phyloP scores from a whole-genome alignment of 2,888 invertebrate species.

The Pseudanteris insignis region DNA sequence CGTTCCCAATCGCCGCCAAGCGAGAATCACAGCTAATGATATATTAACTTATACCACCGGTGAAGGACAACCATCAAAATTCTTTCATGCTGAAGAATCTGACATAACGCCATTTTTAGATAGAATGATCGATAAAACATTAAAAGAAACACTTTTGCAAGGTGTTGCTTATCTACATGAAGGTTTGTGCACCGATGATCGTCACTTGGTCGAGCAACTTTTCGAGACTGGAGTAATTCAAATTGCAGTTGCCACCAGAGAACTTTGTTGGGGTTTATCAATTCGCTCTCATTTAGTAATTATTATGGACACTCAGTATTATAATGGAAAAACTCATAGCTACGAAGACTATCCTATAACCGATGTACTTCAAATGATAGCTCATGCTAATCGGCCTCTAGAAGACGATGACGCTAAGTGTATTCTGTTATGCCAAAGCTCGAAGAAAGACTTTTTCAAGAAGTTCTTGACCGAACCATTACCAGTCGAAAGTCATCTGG shows the following conservation, averaged over 20 bases:
- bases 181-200: constrained; percentile 86
- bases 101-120: constrained; percentile 90
- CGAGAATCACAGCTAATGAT: constrained; percentile 94
- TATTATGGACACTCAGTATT: constrained; percentile 93
- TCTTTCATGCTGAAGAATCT: constrained; percentile 87
- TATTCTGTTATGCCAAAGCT: constrained; percentile 95
- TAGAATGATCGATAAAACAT: constrained; percentile 86
- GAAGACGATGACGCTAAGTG: constrained; percentile 91
- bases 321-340: constrained; percentile 74
- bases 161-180: constrained; percentile 98
- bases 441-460: constrained; percentile 98
- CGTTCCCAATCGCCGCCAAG: constrained; percentile 90
- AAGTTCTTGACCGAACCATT: constrained; percentile 97
- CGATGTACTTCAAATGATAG: constrained; percentile 97
- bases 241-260: constrained; percentile 90
- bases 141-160: constrained; percentile 90
- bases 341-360: constrained; percentile 99
- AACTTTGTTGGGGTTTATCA: constrained; percentile 91
- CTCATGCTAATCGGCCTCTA: constrained; percentile 92
- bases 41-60: constrained; percentile 93
- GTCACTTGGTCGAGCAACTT: constrained; percentile 90
- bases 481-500: constrained; percentile 97
- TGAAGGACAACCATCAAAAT: constrained; percentile 84
- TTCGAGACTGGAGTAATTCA: constrained; percentile 93
- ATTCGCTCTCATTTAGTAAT: constrained; percentile 94